Evolutionary conservation across 2,888 invertebrate species (phyloP).

Genomic region (Lordiphosa andalusiaca): DNA sequence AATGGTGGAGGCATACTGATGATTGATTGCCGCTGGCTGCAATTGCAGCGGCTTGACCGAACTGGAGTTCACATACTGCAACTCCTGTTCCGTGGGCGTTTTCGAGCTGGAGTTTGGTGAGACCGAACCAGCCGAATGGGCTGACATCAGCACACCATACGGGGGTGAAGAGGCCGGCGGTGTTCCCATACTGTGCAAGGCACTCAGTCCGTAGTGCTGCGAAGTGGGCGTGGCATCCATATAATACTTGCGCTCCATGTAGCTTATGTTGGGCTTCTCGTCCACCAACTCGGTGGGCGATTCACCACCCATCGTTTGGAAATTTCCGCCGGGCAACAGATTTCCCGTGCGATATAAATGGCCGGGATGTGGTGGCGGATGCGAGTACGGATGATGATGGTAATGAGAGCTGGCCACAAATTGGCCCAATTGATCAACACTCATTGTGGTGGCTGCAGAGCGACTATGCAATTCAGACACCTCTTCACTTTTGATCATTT

Average conservation of each 20-base stretch:
- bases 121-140: conserved; percentile 64
- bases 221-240: conserved; percentile 56
- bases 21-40: conserved; percentile 54
- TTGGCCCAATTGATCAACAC: conserved; percentile 49
- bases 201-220: conserved; percentile 60
- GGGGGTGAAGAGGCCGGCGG: conserved; percentile 69
- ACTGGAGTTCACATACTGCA: conserved; percentile 55
- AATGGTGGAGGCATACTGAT: conserved; percentile 79
- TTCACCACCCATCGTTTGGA: conserved; percentile 66
- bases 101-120: conserved; percentile 65
- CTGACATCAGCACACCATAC: conserved; percentile 57
- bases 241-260: conserved; percentile 77
- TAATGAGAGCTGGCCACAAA: conserved; percentile 46
- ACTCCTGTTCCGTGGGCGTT: conserved; percentile 67
- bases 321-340: conserved; percentile 67
- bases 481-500: conserved; percentile 79
- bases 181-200: conserved; percentile 65
- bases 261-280: conserved; percentile 76
- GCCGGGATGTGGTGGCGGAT: conserved; percentile 41
- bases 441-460: conserved; percentile 32
- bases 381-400: conserved; percentile 47
- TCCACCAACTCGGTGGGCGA: conserved; percentile 76
- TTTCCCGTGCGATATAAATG: conserved; percentile 70
- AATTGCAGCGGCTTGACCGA: conserved; percentile 51
- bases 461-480: conserved; percentile 63